phyloP scores from a whole-genome alignment of 2,888 invertebrate species.

The Spodoptera exigua region DNA sequence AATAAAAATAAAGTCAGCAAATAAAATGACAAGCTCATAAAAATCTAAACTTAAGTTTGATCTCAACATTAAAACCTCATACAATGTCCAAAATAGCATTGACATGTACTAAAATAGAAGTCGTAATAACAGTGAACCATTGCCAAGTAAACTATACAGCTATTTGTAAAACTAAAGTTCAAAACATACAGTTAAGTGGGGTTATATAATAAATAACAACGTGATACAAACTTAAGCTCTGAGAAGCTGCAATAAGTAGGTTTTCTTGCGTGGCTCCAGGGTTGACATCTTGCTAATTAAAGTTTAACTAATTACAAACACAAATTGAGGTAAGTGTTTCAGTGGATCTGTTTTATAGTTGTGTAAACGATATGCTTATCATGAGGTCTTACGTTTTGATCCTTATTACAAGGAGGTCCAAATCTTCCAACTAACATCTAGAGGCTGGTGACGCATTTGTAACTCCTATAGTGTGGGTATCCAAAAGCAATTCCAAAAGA shows the following conservation, averaged over 20 bases:
- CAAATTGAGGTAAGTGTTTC: too few species aligned
- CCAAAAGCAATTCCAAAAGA: too few species aligned
- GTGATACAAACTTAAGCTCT: constrained; percentile 39
- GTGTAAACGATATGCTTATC: too few species aligned
- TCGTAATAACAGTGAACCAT: constrained; percentile 12
- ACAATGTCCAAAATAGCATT: constrained; percentile 16
- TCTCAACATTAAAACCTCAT: background rate
- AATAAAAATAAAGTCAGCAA: too few species aligned
- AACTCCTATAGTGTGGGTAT: too few species aligned
- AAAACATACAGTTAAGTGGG: constrained; percentile 45
- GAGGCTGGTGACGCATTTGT: too few species aligned
- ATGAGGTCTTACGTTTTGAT: too few species aligned
- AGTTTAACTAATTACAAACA: background rate
- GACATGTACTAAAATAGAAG: constrained; percentile 5
- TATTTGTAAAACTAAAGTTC: constrained; percentile 31
- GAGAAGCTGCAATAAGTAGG: constrained; percentile 48
- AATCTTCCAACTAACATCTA: too few species aligned
- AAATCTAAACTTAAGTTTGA: background rate
- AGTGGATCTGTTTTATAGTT: too few species aligned
- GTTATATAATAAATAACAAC: constrained; percentile 44
- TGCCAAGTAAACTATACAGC: constrained; percentile 25
- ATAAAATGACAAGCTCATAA: too few species aligned
- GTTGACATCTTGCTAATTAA: constrained; percentile 6
- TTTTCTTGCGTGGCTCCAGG: constrained; percentile 41
- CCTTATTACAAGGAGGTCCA: too few species aligned